Evolutionary conservation across 2,888 invertebrate genomes (phyloP).

Genomic region (Scelioninae gen. 1): DNA sequence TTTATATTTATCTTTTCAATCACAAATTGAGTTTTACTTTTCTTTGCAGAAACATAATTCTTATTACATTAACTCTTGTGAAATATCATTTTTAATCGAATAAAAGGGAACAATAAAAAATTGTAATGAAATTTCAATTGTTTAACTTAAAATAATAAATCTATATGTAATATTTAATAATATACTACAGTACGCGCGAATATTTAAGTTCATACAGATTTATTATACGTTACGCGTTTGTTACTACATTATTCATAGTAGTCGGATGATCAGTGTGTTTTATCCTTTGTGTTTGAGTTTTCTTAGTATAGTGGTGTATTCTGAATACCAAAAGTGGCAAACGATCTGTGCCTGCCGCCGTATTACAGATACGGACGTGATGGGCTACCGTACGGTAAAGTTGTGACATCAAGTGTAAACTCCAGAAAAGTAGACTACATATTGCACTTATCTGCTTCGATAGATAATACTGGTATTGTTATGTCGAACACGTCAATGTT

Average conservation of each 20-base stretch:
- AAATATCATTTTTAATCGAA: too few species aligned
- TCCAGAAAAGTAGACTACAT: conserved; percentile 54
- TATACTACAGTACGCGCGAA: not conserved
- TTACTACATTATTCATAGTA: conserved; percentile 18
- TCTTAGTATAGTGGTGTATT: conserved; percentile 30
- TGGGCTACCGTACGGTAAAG: conserved; percentile 46
- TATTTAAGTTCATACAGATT: not conserved
- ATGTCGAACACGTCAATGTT: conserved; percentile 57
- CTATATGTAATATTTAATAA: not conserved
- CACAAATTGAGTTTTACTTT: too few species aligned
- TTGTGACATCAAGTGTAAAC: conserved; percentile 66
- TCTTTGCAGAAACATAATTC: too few species aligned
- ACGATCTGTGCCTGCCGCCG: conserved; percentile 47
- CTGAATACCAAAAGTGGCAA: conserved; percentile 48
- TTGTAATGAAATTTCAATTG: too few species aligned
- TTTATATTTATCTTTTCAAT: too few species aligned
- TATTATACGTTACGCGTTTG: conserved; percentile 3
- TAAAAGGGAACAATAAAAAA: too few species aligned
- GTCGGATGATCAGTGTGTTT: conserved; percentile 15
- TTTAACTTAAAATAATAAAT: not conserved
- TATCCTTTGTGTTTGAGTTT: conserved; percentile 31
- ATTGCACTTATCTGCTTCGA: conserved; percentile 58
- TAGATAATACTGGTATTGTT: conserved; percentile 56
- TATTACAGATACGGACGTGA: conserved; percentile 64
- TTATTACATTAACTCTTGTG: too few species aligned